Evolutionary conservation across 2,888 invertebrate genomes (phyloP), one percentile per base, ranked within the genome.

Genomic region (Trissonchulus sp.): DNA sequence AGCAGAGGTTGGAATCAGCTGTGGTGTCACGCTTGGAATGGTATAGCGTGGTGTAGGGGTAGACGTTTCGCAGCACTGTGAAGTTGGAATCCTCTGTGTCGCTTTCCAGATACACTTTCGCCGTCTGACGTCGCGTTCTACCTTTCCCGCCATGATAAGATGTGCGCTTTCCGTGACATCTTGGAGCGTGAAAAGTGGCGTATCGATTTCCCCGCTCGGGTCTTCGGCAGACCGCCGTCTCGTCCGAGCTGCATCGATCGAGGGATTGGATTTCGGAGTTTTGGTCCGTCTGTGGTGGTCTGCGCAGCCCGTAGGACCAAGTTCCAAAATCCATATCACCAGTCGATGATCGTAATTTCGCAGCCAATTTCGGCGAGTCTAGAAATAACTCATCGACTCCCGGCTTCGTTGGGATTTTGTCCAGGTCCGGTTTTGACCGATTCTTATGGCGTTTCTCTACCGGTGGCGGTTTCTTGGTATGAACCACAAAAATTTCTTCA

Each of bases 11-110:
- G 48, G 8, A 8, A 48, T 15, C 23, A 8, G 48, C 8, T 8
- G 48, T 8, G 8, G 8, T 8, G 48, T 8, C 48, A 8, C 48
- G 8, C 23, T 23, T 48, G 8, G 48, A 23, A 8, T 48, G 48
- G 23, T 48, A 23, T 15, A 74, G 30, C n/a, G 73, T 73, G 30
- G 74, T 74, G 60, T 74, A 74, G 36, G 74, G 74, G 33, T 68
- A 74, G 8, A 74, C 33, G 60, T 74, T 74, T 15, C 69, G 38
- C 30, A 37, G n/a, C 48, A 72, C 34, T 34, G 48, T 23, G 8
- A 15, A 23, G 23, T 48, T 48, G 23, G 48, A 15, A 15, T 48
- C 48, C 48, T 48, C 48, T 8, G 8, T 48, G 48, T 23, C 8
- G 48, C 8, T 15, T 15, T 48, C 48, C 48, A 48, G 48, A 48